A percentile compares a stretch with the other conserved stretches of the same genome.
Evolutionary conservation across 1,140 invertebrate species (phyloP).

Genomic region (Maconellicoccus hirsutus): DNA sequence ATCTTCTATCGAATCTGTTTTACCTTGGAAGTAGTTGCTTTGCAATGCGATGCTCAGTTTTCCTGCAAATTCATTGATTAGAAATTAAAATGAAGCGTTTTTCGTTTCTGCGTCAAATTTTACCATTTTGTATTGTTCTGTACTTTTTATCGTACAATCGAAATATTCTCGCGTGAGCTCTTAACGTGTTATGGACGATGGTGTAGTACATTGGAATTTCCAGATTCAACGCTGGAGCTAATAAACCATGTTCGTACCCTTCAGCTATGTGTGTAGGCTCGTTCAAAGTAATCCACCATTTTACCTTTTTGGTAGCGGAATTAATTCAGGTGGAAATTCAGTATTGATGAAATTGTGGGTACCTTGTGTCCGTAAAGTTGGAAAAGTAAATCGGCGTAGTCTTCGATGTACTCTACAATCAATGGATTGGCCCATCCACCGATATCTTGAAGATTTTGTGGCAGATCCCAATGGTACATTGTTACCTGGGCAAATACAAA

Average conservation of each 20-base stretch:
- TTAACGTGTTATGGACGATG: slow-evolving; percentile 48
- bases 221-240: slow-evolving; percentile 37
- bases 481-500: slow-evolving; percentile 34
- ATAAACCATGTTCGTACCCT: slow-evolving; percentile 42
- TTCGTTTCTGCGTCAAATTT: neutral
- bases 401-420: slow-evolving; percentile 43
- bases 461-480: slow-evolving; percentile 43
- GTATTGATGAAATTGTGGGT: no score
- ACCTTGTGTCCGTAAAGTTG: slow-evolving; percentile 39
- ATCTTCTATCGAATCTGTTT: slow-evolving; percentile 35
- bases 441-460: slow-evolving; percentile 40
- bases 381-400: slow-evolving; percentile 42
- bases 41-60: slow-evolving; percentile 41
- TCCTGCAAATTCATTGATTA: slow-evolving; percentile 30
- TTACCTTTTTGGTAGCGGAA: slow-evolving; percentile 31
- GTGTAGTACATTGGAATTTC: slow-evolving; percentile 43
- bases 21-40: slow-evolving; percentile 37
- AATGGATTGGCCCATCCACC: slow-evolving; percentile 48
- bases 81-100: no score
- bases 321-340: no score
- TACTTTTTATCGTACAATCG: slow-evolving; percentile 52
- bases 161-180: slow-evolving; percentile 50
- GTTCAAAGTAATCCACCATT: slow-evolving; percentile 58
- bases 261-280: slow-evolving; percentile 54
- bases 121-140: slow-evolving; percentile 43